Percentiles rank a stretch among this genome's conserved stretches.
Evolutionary conservation across 1,140 invertebrate species (phyloP).

Genomic region (Phocides pigmalion): DNA sequence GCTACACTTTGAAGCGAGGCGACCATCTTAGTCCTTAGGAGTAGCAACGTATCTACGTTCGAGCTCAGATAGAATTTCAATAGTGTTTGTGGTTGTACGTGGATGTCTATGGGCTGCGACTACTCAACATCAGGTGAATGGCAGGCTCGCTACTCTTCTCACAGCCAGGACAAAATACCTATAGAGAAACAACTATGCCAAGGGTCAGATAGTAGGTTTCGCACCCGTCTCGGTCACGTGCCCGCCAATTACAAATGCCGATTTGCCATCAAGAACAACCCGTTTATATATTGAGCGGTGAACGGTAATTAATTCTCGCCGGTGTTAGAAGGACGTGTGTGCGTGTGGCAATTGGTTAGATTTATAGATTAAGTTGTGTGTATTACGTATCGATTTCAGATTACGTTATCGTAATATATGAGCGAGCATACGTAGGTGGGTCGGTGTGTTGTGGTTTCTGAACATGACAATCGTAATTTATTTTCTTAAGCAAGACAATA

Average conservation of each 20-base stretch:
- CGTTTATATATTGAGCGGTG: conserved; percentile 7
- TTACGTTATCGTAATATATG: not conserved
- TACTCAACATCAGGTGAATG: too few relatives aligned
- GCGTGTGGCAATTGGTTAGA: conserved; percentile 15
- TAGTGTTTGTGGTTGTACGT: too few relatives aligned
- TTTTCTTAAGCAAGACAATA: not conserved
- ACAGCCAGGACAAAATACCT: too few relatives aligned
- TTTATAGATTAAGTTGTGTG: not conserved
- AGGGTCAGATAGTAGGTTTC: conserved; percentile 23
- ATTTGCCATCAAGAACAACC: conserved; percentile 20
- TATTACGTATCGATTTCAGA: not conserved
- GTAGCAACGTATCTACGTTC: too few relatives aligned
- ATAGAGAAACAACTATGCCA: conserved; percentile 19
- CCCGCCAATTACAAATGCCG: conserved; percentile 23
- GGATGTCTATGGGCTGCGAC: too few relatives aligned
- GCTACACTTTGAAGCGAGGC: too few relatives aligned
- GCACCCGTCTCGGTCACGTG: conserved; percentile 12
- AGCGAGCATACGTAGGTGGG: not conserved
- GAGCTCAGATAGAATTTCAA: too few relatives aligned
- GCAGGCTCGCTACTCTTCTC: too few relatives aligned
- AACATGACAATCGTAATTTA: not conserved
- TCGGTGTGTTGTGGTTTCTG: too few relatives aligned
- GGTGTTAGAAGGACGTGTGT: conserved; percentile 29
- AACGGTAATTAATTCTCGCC: conserved; percentile 36
- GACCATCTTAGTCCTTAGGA: too few relatives aligned